phyloP scores from a whole-genome alignment of 2,888 invertebrate genomes.

The Caenorhabditis sp. region DNA sequence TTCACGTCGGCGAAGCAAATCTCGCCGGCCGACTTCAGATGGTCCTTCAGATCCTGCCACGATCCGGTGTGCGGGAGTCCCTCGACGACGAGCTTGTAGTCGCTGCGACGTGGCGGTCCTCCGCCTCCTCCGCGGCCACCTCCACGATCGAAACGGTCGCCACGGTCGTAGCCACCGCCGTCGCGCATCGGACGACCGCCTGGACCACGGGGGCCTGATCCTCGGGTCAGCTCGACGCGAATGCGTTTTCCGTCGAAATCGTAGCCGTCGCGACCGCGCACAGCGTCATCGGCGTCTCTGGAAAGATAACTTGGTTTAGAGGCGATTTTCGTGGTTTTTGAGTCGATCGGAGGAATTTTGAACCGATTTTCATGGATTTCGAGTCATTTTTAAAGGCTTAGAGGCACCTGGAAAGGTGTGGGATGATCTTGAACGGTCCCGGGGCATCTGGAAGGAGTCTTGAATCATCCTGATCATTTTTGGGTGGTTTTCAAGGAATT shows the following conservation, averaged over 20 bases:
- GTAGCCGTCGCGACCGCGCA: constrained; percentile 90
- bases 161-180: constrained; percentile 86
- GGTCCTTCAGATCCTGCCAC: constrained; percentile 98
- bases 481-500: too few relatives aligned
- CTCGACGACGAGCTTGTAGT: constrained; percentile 94
- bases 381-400: too few relatives aligned
- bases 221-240: constrained; percentile 97
- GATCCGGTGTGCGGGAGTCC: constrained; percentile 91
- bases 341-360: too few relatives aligned
- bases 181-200: constrained; percentile 79
- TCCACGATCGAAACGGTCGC: constrained; percentile 87
- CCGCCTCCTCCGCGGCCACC: constrained; percentile 86
- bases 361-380: too few relatives aligned
- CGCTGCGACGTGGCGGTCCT: constrained; percentile 87
- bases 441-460: not conserved
- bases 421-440: too few relatives aligned
- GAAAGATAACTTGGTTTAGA: not conserved
- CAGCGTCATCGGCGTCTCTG: constrained; percentile 82
- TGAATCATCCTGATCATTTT: not conserved
- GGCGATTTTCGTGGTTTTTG: not conserved
- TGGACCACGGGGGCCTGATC: constrained; percentile 84
- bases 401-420: too few relatives aligned
- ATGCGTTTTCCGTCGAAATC: constrained; percentile 98
- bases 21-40: constrained; percentile 97
- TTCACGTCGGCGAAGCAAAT: constrained; percentile 99